A percentile compares a stretch with the other conserved stretches of the same genome.
Conservation (phyloP, 2,797 vertebrate species). For the Cottoperca gobio region DNA sequence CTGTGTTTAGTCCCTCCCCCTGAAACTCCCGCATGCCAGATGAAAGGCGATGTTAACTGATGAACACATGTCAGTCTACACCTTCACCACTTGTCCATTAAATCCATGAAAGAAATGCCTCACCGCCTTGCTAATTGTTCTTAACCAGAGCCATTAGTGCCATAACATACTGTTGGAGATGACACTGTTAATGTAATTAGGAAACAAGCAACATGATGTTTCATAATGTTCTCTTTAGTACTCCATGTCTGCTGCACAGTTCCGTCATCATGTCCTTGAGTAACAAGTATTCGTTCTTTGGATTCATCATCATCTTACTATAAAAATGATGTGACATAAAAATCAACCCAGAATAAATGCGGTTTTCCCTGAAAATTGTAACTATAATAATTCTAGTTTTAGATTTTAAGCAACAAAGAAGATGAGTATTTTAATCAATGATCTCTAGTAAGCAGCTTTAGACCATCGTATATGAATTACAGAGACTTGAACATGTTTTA, state of each 20-base stretch:
- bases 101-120: conserved; percentile 22
- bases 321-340: neutral
- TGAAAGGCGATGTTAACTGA: neutral
- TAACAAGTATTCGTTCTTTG: neutral
- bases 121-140: conserved; percentile 27
- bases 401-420: neutral
- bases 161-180: neutral
- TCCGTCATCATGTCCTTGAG: neutral
- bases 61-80: neutral
- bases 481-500: neutral
- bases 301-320: neutral
- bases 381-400: neutral
- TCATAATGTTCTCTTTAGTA: conserved; percentile 2
- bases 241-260: neutral
- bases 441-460: neutral
- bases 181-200: conserved; percentile 18
- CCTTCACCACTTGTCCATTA: conserved; percentile 14
- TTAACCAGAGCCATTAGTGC: conserved; percentile 29
- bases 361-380: neutral
- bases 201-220: conserved; percentile 8
- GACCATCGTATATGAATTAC: neutral
- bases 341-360: neutral
- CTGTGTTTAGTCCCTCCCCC: neutral
- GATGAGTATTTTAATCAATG: neutral
- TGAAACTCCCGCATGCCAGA: neutral